phyloP scores from a whole-genome alignment of 1,140 invertebrate species.

The Trissolcus basalis region DNA sequence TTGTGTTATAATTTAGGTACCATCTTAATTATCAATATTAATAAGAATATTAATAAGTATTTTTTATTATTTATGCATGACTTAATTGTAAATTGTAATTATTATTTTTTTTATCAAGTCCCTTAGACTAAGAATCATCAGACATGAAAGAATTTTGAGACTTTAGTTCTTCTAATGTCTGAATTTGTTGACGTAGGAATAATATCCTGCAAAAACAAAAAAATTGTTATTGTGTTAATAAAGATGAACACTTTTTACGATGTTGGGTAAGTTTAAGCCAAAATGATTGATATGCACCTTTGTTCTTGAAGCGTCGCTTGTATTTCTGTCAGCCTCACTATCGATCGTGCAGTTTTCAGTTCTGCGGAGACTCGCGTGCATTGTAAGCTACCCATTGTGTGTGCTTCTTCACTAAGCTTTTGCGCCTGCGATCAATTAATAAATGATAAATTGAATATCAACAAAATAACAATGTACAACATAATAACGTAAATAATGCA shows the following conservation, averaged over 20 bases:
- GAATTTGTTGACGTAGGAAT: conserved; percentile 93
- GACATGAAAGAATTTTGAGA: conserved; percentile 94
- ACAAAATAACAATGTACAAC: conserved; percentile 8
- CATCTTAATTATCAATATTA: conserved; percentile 77
- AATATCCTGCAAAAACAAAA: conserved; percentile 85
- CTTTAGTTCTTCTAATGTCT: conserved; percentile 91
- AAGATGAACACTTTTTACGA: no score
- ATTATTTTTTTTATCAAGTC: conserved; percentile 75
- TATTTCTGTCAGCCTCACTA: conserved; percentile 96
- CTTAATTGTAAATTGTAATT: conserved; percentile 76
- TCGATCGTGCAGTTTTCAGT: conserved; percentile 93
- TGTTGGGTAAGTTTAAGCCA: no score
- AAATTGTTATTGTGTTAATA: background rate
- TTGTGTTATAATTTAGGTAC: conserved; percentile 77
- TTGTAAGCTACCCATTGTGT: conserved; percentile 88
- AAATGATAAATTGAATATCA: background rate
- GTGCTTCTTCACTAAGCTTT: conserved; percentile 89
- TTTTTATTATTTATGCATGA: conserved; percentile 73
- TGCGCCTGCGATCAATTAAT: conserved; percentile 80
- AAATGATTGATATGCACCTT: conserved; percentile 83
- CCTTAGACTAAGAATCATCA: conserved; percentile 81
- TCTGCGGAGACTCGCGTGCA: conserved; percentile 96
- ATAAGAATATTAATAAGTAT: conserved; percentile 77
- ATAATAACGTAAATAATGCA: no score
- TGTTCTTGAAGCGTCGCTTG: conserved; percentile 97